Base-by-base conservation (phyloP, 2,113 vertebrate species). In the Serinus canaria region DNA sequence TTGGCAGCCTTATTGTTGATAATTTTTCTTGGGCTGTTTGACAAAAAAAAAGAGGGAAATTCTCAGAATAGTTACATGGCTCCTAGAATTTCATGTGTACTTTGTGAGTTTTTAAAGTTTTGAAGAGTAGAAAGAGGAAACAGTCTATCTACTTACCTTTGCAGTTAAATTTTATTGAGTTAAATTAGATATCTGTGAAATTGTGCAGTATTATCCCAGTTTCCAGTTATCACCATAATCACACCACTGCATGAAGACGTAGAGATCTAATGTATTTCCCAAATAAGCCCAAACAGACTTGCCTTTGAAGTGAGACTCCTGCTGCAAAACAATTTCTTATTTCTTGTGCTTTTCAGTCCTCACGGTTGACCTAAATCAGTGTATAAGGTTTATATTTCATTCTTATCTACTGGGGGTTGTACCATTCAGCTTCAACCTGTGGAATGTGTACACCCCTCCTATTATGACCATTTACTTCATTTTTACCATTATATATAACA, bases 1-100 rank as follows among this genome's bases (percentile, higher is more conserved):
- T 15, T 76, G 10, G 0, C 8, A 63, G 7, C 3, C 1, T 1
- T 67, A 49, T 66, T 67, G 43, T 55, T 31, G 2, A 52, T 52
- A 13, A 53, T 49, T 67, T 85, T 9, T 72, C 3, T 64, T 86
- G 19, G 56, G 11, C 21, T 53, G 3, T 56, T 55, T 49, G 5
- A 46, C 9, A 17, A 44, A 55, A 55, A 55, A 60, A 15, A 50
- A 55, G 4, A 27, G 3, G 4, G 7, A 85, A 86, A 50, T 9
- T 47, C 41, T 53, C 25, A 47, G 27, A 70, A 52, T 15, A 80
- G 10, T 44, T 59, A 5, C 19, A 73, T 31, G 8, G 7, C 5
- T 52, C 9, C 31, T 28, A 15, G 31, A 77, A 60, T 62, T 74
- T 73, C 56, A 33, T 28, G 7, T 50, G 16, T 2, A 19, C 2